Percentiles rank a stretch among this genome's conserved stretches.
Conservation (phyloP, 2,113 vertebrate species). For the Laticauda colubrina region DNA sequence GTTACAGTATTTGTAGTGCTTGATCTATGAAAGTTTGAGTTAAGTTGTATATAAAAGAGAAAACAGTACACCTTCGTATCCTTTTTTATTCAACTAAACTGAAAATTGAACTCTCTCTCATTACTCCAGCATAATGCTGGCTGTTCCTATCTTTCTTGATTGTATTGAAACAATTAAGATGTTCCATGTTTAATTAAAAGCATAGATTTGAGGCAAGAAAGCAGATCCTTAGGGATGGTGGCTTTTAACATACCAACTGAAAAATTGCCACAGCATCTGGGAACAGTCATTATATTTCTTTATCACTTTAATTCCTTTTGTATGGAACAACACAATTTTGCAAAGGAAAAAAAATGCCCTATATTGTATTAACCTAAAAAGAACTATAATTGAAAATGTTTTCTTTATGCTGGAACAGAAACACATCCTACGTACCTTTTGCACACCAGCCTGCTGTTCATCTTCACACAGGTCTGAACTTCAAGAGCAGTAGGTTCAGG, state of each 20-base stretch:
- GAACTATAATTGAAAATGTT: slow-evolving; percentile 60
- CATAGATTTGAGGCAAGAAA: slow-evolving; percentile 40
- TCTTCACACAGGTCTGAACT: slow-evolving; percentile 40
- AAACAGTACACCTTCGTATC: background rate
- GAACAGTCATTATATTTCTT: slow-evolving; percentile 53
- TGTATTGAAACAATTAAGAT: slow-evolving; percentile 32
- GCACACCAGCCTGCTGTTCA: slow-evolving; percentile 36
- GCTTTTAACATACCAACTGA: slow-evolving; percentile 38
- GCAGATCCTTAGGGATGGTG: slow-evolving; percentile 38
- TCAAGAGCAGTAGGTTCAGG: slow-evolving; percentile 16
- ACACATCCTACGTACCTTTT: slow-evolving; percentile 46
- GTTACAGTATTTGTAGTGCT: background rate
- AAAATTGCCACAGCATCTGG: slow-evolving; percentile 58
- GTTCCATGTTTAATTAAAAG: slow-evolving; percentile 51
- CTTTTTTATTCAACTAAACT: background rate
- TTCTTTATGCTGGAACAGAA: slow-evolving; percentile 47
- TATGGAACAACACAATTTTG: slow-evolving; percentile 48
- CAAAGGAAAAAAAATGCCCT: slow-evolving; percentile 60
- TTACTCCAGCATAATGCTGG: background rate
- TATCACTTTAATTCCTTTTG: slow-evolving; percentile 63
- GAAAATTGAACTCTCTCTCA: background rate
- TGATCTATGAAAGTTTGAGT: background rate
- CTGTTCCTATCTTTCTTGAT: slow-evolving; percentile 23
- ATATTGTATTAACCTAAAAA: slow-evolving; percentile 59
- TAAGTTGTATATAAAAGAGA: background rate